A percentile compares a stretch with the other conserved stretches of the same genome.
Evolutionary conservation across 2,888 invertebrate species (phyloP).

Genomic region (Aleiodes testaceus): DNA sequence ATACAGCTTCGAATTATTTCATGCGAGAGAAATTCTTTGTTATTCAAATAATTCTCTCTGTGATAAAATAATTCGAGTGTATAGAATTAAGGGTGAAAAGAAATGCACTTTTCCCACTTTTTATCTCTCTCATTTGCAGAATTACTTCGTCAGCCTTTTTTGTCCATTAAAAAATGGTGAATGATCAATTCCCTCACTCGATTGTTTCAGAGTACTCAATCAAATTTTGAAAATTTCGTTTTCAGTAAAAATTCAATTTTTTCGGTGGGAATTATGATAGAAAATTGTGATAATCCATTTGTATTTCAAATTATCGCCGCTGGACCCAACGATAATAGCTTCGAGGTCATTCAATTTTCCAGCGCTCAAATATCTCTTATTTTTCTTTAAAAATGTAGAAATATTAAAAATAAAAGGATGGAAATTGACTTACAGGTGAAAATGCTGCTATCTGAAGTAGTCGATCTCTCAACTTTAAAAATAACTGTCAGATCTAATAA

Average conservation of each 20-base stretch:
- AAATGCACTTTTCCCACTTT: not conserved
- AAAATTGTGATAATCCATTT: conserved; percentile 9
- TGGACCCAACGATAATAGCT: conserved; percentile 55
- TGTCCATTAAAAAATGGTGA: too few relatives aligned
- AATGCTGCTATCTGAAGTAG: conserved; percentile 55
- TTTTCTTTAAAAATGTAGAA: not conserved
- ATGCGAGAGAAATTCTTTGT: not conserved
- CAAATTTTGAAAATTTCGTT: not conserved
- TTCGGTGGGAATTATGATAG: conserved; percentile 9
- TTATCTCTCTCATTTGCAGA: too few relatives aligned
- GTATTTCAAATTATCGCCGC: conserved; percentile 54
- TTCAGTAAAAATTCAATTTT: conserved; percentile 1
- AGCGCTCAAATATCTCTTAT: not conserved
- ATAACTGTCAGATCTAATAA: conserved; percentile 60
- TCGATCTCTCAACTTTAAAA: conserved; percentile 59
- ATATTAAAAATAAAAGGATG: not conserved
- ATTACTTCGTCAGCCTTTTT: too few relatives aligned
- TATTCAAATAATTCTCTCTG: not conserved
- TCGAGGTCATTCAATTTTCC: conserved; percentile 52
- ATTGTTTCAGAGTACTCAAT: conserved; percentile 6
- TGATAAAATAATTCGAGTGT: conserved; percentile 17
- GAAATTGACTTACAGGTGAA: conserved; percentile 49
- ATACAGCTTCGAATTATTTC: not conserved
- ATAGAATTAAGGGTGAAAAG: not conserved
- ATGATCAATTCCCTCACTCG: not conserved